A percentile compares a stretch with the other conserved stretches of the same genome.
These are phyloP conservation scores for Melieria omissa DNA, from an alignment of 2,888 invertebrate genomes.

Conservation along the genomic window DNA sequence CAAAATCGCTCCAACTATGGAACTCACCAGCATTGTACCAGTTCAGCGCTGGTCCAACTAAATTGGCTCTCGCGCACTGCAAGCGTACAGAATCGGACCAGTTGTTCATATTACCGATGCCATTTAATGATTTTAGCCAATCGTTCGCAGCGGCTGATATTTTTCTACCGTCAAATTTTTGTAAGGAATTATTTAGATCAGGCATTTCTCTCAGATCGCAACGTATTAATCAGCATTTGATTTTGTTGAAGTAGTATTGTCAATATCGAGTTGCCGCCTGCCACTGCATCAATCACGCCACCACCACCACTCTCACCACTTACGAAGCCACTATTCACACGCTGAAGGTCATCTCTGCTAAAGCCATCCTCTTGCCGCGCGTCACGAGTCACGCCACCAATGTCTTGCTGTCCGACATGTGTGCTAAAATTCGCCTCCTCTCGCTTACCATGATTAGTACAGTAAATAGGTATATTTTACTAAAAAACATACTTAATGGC, in stretches of 20 bases:
- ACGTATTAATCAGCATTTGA: constrained; percentile 23
- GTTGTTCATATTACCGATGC: constrained; percentile 32
- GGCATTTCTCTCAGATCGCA: constrained; percentile 37
- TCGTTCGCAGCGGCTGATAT: constrained; percentile 28
- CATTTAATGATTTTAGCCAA: constrained; percentile 35
- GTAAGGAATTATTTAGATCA: no score
- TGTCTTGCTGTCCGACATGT: no score
- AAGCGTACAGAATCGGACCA: constrained; percentile 3
- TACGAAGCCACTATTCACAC: not conserved
- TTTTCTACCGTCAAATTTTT: constrained; percentile 32
- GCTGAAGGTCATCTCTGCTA: not conserved
- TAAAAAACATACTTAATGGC: no score
- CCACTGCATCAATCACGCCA: not conserved
- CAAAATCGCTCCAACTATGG: constrained; percentile 13
- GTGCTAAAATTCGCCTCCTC: no score
- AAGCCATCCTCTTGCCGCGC: not conserved
- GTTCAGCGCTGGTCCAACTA: not conserved
- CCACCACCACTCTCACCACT: not conserved
- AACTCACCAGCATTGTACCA: constrained; percentile 26
- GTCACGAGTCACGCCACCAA: not conserved
- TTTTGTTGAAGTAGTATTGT: not conserved
- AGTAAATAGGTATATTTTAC: no score
- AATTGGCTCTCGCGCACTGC: no score
- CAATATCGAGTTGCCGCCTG: constrained; percentile 24
- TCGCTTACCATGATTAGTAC: no score